phyloP scores from a whole-genome alignment of 1,140 invertebrate genomes.

The Drosophila arizonae region DNA sequence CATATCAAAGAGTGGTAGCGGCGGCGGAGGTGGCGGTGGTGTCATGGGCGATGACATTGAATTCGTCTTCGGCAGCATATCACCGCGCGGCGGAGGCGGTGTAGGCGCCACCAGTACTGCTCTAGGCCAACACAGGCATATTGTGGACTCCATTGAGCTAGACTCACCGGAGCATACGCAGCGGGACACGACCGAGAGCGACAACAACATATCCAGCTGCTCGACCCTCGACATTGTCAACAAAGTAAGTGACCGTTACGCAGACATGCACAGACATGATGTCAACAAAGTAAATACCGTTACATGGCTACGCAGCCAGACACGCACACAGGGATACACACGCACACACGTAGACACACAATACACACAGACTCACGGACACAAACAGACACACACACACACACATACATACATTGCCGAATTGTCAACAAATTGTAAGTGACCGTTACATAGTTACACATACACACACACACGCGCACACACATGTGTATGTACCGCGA shows the following conservation, averaged over 20 bases:
- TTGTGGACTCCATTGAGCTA: conserved; percentile 52
- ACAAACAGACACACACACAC: not conserved
- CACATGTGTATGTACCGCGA: conserved; percentile 11
- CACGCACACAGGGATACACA: not conserved
- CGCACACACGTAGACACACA: too few relatives aligned
- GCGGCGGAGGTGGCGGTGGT: conserved; percentile 41
- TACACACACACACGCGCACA: not conserved
- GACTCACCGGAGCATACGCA: conserved; percentile 76
- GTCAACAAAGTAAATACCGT: too few relatives aligned
- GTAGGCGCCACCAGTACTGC: conserved; percentile 19
- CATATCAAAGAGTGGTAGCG: conserved; percentile 41
- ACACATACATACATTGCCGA: not conserved
- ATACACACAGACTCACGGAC: too few relatives aligned
- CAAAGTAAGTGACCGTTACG: conserved; percentile 57
- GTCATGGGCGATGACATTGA: conserved; percentile 53
- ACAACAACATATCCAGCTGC: conserved; percentile 82
- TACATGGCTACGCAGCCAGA: not conserved
- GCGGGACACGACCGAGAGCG: conserved; percentile 75
- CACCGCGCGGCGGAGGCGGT: conserved; percentile 38
- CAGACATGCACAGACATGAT: not conserved
- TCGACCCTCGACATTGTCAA: conserved; percentile 82
- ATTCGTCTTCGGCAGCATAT: conserved; percentile 75
- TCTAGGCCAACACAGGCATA: conserved; percentile 38
- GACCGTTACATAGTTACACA: not conserved
- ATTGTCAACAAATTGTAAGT: too few relatives aligned